These are phyloP conservation scores for Eristalis arbustorum DNA, from an alignment of 2,888 invertebrate species.

Conservation along the genomic window DNA sequence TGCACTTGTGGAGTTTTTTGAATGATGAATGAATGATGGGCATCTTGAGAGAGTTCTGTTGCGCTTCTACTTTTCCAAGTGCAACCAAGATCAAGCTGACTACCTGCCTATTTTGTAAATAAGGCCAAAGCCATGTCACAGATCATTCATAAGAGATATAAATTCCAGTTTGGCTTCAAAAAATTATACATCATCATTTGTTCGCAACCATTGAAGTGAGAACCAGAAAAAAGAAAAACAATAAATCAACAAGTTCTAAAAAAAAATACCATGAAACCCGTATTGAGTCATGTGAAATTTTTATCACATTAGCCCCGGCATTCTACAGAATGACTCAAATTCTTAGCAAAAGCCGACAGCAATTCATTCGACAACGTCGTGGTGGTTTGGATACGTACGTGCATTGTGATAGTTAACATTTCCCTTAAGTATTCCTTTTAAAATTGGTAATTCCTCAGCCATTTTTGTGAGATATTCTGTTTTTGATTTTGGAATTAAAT, in stretches of 20 bases:
- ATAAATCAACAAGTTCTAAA: not conserved
- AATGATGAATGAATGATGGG: too few relatives aligned
- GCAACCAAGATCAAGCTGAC: too few relatives aligned
- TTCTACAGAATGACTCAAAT: not conserved
- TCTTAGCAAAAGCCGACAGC: not conserved
- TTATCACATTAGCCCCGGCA: not conserved
- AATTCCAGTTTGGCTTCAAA: too few relatives aligned
- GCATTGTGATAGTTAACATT: constrained; percentile 95
- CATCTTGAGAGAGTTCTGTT: too few relatives aligned
- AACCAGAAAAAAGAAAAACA: not conserved
- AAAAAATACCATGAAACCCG: not conserved
- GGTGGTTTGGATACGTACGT: constrained; percentile 87
- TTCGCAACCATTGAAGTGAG: not conserved
- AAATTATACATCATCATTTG: too few relatives aligned
- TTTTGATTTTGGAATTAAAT: constrained; percentile 7
- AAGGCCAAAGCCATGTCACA: too few relatives aligned
- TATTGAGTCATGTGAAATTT: not conserved
- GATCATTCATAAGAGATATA: too few relatives aligned
- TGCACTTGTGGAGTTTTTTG: too few relatives aligned
- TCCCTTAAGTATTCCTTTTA: constrained; percentile 94
- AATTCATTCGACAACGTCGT: not conserved
- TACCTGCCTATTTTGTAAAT: too few relatives aligned
- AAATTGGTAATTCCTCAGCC: constrained; percentile 94
- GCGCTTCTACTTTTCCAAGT: too few relatives aligned
- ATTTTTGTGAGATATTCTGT: constrained; percentile 81